A percentile compares a stretch with the other conserved stretches of the same genome.
Evolutionary conservation across 1,140 invertebrate genomes (phyloP).

Genomic region (Pseudomyrmex flavicornis): DNA sequence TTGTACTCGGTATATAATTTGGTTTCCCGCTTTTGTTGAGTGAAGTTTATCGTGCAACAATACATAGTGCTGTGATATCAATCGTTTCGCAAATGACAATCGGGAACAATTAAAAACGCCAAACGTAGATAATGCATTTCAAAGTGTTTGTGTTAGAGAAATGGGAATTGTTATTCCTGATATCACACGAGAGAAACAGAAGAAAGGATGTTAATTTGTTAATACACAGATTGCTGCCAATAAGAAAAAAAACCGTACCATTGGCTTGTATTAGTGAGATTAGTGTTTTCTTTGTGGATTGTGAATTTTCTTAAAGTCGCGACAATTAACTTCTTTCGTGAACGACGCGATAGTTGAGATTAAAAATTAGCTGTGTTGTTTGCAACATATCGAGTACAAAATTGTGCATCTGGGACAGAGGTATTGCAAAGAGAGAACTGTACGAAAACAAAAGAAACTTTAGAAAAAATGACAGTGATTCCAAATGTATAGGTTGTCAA

Average conservation of each 20-base stretch:
- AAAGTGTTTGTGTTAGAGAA: slow-evolving; percentile 48
- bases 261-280: slow-evolving; percentile 43
- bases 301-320: slow-evolving; percentile 42
- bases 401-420: slow-evolving; percentile 39
- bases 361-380: slow-evolving; percentile 26
- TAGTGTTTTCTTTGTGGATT: slow-evolving; percentile 66
- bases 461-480: slow-evolving; percentile 5
- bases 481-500: not conserved
- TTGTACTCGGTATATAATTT: slow-evolving; percentile 48
- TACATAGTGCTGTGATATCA: slow-evolving; percentile 68
- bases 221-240: not conserved
- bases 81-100: slow-evolving; percentile 40
- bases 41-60: slow-evolving; percentile 70
- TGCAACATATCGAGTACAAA: slow-evolving; percentile 34
- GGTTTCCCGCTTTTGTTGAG: slow-evolving; percentile 49
- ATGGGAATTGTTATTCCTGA: slow-evolving; percentile 30
- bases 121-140: slow-evolving; percentile 25
- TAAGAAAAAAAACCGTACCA: not conserved
- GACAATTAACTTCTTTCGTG: not conserved
- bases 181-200: slow-evolving; percentile 37
- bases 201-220: not conserved
- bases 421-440: slow-evolving; percentile 27
- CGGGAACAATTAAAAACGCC: not conserved
- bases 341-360: slow-evolving; percentile 30
- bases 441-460: not conserved